Base-by-base conservation (phyloP, 2,113 vertebrate species). In the Notarius quadriscutis region DNA sequence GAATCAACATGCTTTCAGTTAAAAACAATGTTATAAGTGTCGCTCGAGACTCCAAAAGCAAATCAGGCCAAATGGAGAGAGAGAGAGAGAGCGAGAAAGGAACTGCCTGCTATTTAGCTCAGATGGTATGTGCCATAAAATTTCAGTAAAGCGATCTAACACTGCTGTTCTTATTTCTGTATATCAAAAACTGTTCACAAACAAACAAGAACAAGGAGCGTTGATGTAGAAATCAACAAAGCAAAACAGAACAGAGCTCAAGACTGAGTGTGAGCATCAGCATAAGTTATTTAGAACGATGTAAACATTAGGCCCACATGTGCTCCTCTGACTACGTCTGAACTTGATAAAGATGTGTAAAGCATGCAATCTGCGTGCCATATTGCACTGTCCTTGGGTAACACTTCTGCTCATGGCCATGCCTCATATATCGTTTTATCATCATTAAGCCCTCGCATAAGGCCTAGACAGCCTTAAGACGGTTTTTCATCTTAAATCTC, bases 381-480 rank as follows among this genome's bases (percentile, higher is more conserved):
- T 90, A 88, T 86, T 86, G 84, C 75, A 51, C 57, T 81, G 51
- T 27, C 80, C 60, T 77, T 65, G 65, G 41, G 20, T 84, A 67
- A 74, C 53, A 63, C 67, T 71, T 63, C 84, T 83, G 65, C 87
- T 85, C 87, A 77, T 84, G 87, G 84, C 71, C 83, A 65, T 48
- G 78, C 88, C 88, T 84, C 91, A 80, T 88, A 90, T 86, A 90
- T 86, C 63, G 4, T 86, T 94, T 90, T 87, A 87, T 92, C 92
- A 91, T 91, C 88, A 93, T 92, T 94, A 93, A 93, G 92, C 86
- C 87, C 87, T 92, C 88, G 91, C 91, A 91, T 89, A 91, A 92
- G 90, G 92, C 74, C 89, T 92, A 91, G 91, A 91, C 91, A 53
- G 4, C 84, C 89, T 88, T 62, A 87, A 92, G 91, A 94, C 91